Base-by-base conservation (phyloP, 2,113 vertebrate species). In the Phalacrocorax aristotelis region DNA sequence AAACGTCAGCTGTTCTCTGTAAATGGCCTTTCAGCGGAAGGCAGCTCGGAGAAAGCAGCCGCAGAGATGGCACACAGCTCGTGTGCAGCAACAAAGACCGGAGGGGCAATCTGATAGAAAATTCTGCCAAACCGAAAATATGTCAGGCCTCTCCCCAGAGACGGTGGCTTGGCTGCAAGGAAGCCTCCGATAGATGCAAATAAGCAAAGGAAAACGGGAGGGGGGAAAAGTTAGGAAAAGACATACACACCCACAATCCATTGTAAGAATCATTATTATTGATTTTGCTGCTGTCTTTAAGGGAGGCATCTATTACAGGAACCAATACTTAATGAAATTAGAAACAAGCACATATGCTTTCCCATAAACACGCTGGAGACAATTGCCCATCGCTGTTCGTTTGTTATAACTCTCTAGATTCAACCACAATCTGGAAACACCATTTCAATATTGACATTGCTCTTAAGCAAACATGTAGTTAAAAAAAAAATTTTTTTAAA, bases 181-280 rank as follows among this genome's bases (percentile, higher is more conserved):
- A 82, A 74, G 42, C 42, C 77, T 58, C 21, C 0, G 1, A 48
- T 57, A 52, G 0, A 26, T 42, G 42, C 22, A 84, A 89, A 90
- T 25, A 66, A 44, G 44, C 52, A 26, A 22, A 85, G 57, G 60
- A 62, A 90, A 70, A 94, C 1, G 6, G 22, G 54, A 74, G 74
- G 13, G 13, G 19, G 13, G 23, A 15, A 60, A 85, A 77, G 75
- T 65, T 38, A 30, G 84, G 66, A 51, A 70, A 82, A 78, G n/a
- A 71, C n/a, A 51, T 13, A n/a, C 32, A 68, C 52, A 27, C 21
- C 52, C 74, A 72, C 69, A 88, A 87, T 97, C 97, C 96, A 96
- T 97, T 79, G 92, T 94, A 97, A 90, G 94, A 96, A 97, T 97
- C 97, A 96, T 97, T 97, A 96, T 75, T 96, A 98, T 98, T 95